Evolutionary conservation across 2,888 invertebrate genomes (phyloP).

Genomic region (Drosophila acutilabella): DNA sequence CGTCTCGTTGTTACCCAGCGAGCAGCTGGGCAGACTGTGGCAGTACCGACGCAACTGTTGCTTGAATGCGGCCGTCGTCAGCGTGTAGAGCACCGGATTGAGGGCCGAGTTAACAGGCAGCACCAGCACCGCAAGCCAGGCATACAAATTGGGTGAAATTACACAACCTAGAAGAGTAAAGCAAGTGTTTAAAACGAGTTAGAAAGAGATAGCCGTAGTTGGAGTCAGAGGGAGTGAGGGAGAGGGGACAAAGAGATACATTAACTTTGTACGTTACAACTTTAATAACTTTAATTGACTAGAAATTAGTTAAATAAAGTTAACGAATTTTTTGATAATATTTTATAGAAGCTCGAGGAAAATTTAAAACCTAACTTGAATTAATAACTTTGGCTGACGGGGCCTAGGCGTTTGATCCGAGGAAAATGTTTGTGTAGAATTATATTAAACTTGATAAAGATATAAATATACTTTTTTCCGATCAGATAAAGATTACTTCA

Average conservation of each 20-base stretch:
- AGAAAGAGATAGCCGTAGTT: neutral
- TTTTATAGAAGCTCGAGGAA: no score
- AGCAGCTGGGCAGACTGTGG: constrained; percentile 74
- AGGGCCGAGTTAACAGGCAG: constrained; percentile 88
- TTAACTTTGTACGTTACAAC: neutral
- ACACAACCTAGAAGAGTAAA: constrained; percentile 84
- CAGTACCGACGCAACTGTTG: constrained; percentile 85
- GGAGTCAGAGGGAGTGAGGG: neutral
- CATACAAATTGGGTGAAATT: constrained; percentile 87
- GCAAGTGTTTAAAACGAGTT: neutral
- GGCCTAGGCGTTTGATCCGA: no score
- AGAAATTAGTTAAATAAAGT: no score
- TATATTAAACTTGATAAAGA: no score
- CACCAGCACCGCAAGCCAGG: constrained; percentile 87
- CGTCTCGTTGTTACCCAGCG: constrained; percentile 73
- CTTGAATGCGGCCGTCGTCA: constrained; percentile 87
- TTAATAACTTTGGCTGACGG: no score
- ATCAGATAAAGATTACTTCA: no score
- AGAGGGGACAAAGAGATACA: neutral
- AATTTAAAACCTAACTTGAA: no score
- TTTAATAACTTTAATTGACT: neutral
- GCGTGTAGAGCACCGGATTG: constrained; percentile 88
- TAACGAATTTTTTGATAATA: no score
- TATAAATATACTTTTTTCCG: no score
- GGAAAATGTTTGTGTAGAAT: no score